Base-by-base conservation (phyloP, 2,797 vertebrate species). In the Myotis findleyi region DNA sequence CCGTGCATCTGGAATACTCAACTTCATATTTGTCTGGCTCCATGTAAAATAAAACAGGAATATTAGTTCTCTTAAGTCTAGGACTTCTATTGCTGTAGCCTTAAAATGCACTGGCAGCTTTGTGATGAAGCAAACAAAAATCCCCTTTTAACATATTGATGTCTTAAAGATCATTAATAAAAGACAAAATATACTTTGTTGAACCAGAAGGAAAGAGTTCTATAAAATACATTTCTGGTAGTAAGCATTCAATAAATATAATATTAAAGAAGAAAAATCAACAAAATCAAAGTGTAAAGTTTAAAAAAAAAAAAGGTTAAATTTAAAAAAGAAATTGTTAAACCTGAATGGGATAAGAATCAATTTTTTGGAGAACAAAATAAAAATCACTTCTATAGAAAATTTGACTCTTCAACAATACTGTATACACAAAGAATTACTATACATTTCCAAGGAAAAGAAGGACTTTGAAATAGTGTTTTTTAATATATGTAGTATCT, bases 121-220 rank as follows among this genome's bases (percentile, higher is more conserved):
- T 79, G 64, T 82, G 33, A 77, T 80, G 33, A 91, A 25, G 80
- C 44, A 76, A 90, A 38, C 27, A 36, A 85, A 92, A 91, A 73
- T 77, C 5, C 7, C 5, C 27, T 87, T 92, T 64, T 57, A 47
- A 57, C 47, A 23, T 88, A 47, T 16, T 53, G 30, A 51, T 95
- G n/a, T 73, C 77, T 90, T 93, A 57, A 36, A 72, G 68, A 84
- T 86, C 33, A 53, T 80, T 81, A 75, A 62, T 88, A 88, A 76
- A 73, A 68, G 12, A 12, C 51, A 91, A 95, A 93, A 76, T 53
- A 57, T 64, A 38, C 53, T 79, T 83, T 93, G 25, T 75, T 59
- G 83, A 89, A 91, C n/a, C 59, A 77, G 38, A 91, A 91, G 47
- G n/a, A 82, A 88, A 91, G 53, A 85, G 20, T 91, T 71, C 44